Base-by-base conservation (phyloP, 2,888 invertebrate species). In the Diaperis boleti region DNA sequence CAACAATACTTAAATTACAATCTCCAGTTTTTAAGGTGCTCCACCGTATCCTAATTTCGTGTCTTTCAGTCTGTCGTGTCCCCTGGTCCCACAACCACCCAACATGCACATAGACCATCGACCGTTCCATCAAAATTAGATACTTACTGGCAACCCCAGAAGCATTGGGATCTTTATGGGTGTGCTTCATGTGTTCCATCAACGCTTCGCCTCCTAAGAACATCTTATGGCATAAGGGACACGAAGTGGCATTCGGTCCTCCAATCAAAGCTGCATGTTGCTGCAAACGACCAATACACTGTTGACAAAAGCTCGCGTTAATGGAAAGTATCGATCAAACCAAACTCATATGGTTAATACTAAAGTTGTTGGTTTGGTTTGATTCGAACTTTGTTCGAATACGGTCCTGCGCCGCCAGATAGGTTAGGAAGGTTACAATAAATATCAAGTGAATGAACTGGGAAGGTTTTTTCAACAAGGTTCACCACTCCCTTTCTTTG, bases 121-220 rank as follows among this genome's bases (percentile, higher is more conserved):
- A n/a, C n/a, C n/a, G n/a, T n/a, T 26, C 57, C 44, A 13, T 22
- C 64, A 49, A 70, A 65, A 59, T 74, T 74, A 74, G 72, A 73
- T 83, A 90, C 92, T 92, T 92, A 93, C 93, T 92, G 86, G 92
- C 92, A 84, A 92, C 92, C 80, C 92, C 92, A 74, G 92, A 90
- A 72, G 92, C 92, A 82, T 92, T 92, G 31, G 94, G 95, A 79
- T 95, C 95, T 86, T 95, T 95, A 84, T 96, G 96, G 55, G 93
- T 92, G 81, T 93, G 92, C 84, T 95, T 95, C 95, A 96, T 95
- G 82, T 96, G 96, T 83, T 96, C 95, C 87, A 96, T 94, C 65
- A 96, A 88, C 59, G 94, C 93, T 83, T 96, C 95, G 69, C 93
- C 93, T 72, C 94, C 94, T 77, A 95, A 89, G 85, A 95, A 94